Percentiles rank a stretch among this genome's conserved stretches.
These are phyloP conservation scores for Geotrypetes seraphini DNA, from an alignment of 2,797 vertebrate genomes.

Conservation along the genomic window DNA sequence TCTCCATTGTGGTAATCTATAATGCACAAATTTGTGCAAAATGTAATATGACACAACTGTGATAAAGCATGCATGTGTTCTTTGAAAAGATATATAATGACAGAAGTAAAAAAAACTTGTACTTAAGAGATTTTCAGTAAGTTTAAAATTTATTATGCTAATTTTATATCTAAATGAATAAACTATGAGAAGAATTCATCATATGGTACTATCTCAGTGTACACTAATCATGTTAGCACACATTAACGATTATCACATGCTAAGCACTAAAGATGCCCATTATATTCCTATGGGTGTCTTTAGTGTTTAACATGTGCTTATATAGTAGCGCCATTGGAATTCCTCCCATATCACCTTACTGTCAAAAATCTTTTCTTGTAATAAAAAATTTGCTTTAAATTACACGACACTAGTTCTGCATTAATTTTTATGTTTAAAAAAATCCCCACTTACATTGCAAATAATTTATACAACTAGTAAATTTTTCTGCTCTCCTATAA, in stretches of 20 bases:
- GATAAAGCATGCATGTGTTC: slow-evolving; percentile 14
- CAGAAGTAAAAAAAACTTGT: background rate
- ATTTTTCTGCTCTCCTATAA: no score
- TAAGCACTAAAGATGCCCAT: no score
- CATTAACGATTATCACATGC: no score
- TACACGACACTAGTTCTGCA: background rate
- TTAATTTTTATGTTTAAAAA: background rate
- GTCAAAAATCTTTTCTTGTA: slow-evolving; percentile 6
- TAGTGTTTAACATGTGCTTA: no score
- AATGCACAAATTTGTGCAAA: slow-evolving; percentile 34
- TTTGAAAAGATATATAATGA: slow-evolving; percentile 7
- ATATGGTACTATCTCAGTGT: no score
- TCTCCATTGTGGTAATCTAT: slow-evolving; percentile 98
- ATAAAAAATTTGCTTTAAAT: background rate
- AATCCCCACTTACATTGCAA: no score
- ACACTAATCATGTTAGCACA: no score
- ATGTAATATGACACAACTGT: slow-evolving; percentile 36
- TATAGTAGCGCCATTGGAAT: no score
- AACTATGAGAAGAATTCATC: no score
- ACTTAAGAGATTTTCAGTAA: background rate
- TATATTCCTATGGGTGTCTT: no score
- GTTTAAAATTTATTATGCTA: background rate
- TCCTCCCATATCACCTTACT: background rate
- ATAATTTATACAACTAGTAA: no score
- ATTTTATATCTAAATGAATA: no score